These are phyloP conservation scores for Saxidomus purpurata DNA, from an alignment of 1,140 invertebrate species.

Conservation along the genomic window DNA sequence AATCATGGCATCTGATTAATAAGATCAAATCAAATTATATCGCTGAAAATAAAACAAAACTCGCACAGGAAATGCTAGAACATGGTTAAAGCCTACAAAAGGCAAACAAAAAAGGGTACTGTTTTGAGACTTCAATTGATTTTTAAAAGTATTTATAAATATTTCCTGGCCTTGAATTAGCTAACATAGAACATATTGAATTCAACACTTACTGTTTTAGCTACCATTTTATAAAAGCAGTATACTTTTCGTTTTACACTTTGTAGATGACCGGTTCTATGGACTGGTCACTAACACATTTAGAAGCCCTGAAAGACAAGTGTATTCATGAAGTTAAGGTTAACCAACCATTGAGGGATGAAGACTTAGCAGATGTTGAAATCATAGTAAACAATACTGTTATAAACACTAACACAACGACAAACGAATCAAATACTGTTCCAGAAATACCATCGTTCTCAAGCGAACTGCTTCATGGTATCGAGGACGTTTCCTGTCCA, in stretches of 20 bases:
- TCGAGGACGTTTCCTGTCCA: conserved; percentile 7
- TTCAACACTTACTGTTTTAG: too few relatives aligned
- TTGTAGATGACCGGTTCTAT: conserved; percentile 25
- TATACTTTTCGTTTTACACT: neutral
- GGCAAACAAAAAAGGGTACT: too few relatives aligned
- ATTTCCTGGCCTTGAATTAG: too few relatives aligned
- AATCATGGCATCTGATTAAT: too few relatives aligned
- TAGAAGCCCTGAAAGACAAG: conserved; percentile 26
- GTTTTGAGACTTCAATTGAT: too few relatives aligned
- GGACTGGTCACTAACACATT: conserved; percentile 43
- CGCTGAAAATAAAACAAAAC: too few relatives aligned
- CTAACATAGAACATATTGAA: too few relatives aligned
- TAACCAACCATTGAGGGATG: conserved; percentile 33
- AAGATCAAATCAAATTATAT: too few relatives aligned
- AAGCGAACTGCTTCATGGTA: neutral
- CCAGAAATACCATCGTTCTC: neutral
- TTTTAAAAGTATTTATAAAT: too few relatives aligned
- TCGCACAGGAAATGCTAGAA: too few relatives aligned
- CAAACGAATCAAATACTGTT: neutral
- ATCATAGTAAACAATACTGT: neutral
- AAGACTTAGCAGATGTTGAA: neutral
- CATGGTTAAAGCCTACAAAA: too few relatives aligned
- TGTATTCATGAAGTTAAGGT: conserved; percentile 13
- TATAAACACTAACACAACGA: neutral
- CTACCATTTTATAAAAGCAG: too few relatives aligned